Base-by-base conservation (phyloP, 2,888 invertebrate genomes). In the Blera fallax region DNA sequence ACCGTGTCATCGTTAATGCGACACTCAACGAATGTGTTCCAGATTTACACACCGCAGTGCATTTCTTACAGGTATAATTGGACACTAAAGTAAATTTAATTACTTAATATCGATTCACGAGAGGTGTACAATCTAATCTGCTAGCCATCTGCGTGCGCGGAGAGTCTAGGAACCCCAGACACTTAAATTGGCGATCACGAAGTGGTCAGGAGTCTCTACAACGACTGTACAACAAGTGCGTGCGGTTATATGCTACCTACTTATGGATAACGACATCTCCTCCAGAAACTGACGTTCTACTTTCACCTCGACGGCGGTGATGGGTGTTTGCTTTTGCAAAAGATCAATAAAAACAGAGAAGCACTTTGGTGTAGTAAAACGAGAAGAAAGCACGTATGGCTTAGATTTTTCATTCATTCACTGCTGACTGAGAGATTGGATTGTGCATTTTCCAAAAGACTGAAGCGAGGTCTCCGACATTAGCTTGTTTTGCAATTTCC, bases 281-380 rank as follows among this genome's bases (percentile, higher is more conserved):
- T 80, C 60, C 76, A 62, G 76, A 80, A 76, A 64, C 76, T 67
- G 70, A 87, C 87, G 87, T 80, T 87, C 87, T 87, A 87, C 87
- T 87, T 87, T 87, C 87, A 87, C 87, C 87, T 73, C 54, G 21
- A 52, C 74, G 18, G 37, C 10, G 56, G 1, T 56, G 54, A 76
- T 80, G 40, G 64, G 69, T 85, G 76, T 80, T 84, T 80, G 56
- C 80, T 3, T 76, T 84, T 79, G 70, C 58, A 62, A 79, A 74
- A 56, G 48, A 40, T 60, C 67, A 84, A 67, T 58, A 62, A 45
- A 73, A 83, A 60, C 24, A 58, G 48, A 60, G 43, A 80, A 64
- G 50, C 50, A 74, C 77, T 83, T 72, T 60, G 64, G 18, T 43
- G 50, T 29, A 65, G 77, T 64, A 82, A 64, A 54, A 52, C 3